Base-by-base conservation (phyloP, 2,888 invertebrate species). In the Xanthia togata region DNA sequence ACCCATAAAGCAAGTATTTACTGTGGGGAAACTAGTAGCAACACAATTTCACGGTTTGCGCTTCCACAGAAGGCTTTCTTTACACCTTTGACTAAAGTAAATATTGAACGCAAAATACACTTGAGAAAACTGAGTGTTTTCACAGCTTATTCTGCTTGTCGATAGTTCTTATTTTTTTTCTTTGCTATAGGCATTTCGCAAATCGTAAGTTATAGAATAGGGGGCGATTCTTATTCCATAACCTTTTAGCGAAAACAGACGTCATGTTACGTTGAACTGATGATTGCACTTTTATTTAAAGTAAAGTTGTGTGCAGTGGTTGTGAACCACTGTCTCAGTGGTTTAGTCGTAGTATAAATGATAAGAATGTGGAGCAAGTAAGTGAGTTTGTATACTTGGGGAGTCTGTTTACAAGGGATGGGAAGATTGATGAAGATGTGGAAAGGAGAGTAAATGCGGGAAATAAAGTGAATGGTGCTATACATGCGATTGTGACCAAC, bases 41-140 rank as follows among this genome's bases (percentile, higher is more conserved):
- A 87, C 64, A 79, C 88, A 85, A 87, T 87, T 88, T 88, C 81
- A 87, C 80, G 87, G 85, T 70, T 80, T 77, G 83, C 74, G 86
- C 87, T 79, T 82, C 81, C 79, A 80, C 74, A 82, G 83, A 87
- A 83, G 82, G 85, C 76, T 87, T 87, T 85, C 88, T 85, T 88
- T 85, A 83, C 87, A 85, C 83, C 76, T 84, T 72, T 74, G 88
- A 78, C 70, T 77, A 82, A 88, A 87, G 85, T 77, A 87, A 87
- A 87, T 83, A 88, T 88, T 88, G 83, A 77, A 85, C 76, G 78
- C 76, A 76, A 81, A 87, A 88, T 79, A 86, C 79, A 86, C 88
- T 78, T 83, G 72, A 75, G 82, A 67, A 81, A 73, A 75, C 79
- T 44, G 26, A 57, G 67, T 59, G 78, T 79, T 78, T 57, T 70